A percentile compares a stretch with the other conserved stretches of the same genome.
These are phyloP conservation scores for Trissoscelio sp. DNA, from an alignment of 2,888 invertebrate species.

Conservation along the genomic window DNA sequence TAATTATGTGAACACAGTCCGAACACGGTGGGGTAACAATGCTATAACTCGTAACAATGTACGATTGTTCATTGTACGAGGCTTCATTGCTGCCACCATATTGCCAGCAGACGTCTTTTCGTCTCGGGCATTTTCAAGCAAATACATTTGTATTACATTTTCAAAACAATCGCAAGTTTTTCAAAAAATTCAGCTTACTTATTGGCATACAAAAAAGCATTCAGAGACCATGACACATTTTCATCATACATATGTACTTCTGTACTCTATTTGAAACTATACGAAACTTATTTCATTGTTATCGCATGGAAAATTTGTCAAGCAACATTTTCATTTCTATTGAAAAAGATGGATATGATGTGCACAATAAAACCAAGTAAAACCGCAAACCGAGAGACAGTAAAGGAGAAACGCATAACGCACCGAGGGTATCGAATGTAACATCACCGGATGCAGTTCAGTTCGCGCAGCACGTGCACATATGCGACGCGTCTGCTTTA, in stretches of 20 bases:
- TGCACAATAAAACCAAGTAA: background rate
- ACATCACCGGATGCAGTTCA: constrained; percentile 59
- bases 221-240: too few relatives aligned
- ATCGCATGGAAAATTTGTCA: constrained; percentile 11
- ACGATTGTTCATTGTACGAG: constrained; percentile 83
- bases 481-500: constrained; percentile 39
- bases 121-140: constrained; percentile 50
- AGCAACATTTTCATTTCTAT: too few relatives aligned
- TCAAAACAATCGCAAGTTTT: constrained; percentile 55
- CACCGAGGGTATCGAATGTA: constrained; percentile 56
- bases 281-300: background rate
- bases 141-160: constrained; percentile 68
- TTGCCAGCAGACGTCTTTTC: constrained; percentile 48
- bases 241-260: too few relatives aligned
- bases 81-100: constrained; percentile 57
- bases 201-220: background rate
- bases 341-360: background rate
- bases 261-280: too few relatives aligned
- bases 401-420: constrained; percentile 50
- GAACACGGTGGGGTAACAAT: constrained; percentile 82
- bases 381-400: constrained; percentile 10
- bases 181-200: constrained; percentile 18
- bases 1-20: constrained; percentile 83
- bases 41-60: constrained; percentile 84
- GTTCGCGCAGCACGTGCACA: constrained; percentile 54